phyloP scores from a whole-genome alignment of 1,140 invertebrate species.

The Lepidurus arcticus region DNA sequence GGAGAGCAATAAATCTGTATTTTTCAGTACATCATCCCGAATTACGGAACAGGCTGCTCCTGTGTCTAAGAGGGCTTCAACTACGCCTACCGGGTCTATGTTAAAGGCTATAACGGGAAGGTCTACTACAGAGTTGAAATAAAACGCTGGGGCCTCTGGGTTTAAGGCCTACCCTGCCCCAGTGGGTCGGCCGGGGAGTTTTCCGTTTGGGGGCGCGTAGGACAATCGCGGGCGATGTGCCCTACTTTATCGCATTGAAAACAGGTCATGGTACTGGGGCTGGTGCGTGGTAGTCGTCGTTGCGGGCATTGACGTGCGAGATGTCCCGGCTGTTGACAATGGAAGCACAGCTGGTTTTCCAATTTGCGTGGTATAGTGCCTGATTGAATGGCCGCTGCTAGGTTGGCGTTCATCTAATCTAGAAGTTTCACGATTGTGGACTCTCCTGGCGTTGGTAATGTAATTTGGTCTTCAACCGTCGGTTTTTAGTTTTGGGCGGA shows the following conservation, averaged over 20 bases:
- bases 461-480: not conserved
- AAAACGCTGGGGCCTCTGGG: not conserved
- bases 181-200: conserved; percentile 26
- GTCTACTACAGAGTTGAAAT: not conserved
- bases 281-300: not conserved
- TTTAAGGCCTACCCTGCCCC: not conserved
- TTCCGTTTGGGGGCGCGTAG: conserved; percentile 46
- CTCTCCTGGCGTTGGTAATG: not conserved
- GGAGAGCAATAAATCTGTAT: not conserved
- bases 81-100: not conserved
- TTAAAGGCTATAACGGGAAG: not conserved
- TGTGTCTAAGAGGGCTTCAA: conserved; percentile 10
- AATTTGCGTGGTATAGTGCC: not conserved
- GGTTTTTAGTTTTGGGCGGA: not conserved
- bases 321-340: not conserved
- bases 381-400: not conserved
- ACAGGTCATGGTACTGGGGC: conserved; percentile 49
- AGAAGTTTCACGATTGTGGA: not conserved
- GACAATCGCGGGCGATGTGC: conserved; percentile 80
- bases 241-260: conserved; percentile 84
- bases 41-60: conserved; percentile 21
- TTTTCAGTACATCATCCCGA: not conserved
- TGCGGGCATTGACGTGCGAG: not conserved
- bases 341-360: not conserved
- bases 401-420: not conserved